A percentile compares a stretch with the other conserved stretches of the same genome.
Evolutionary conservation across 1,140 invertebrate genomes (phyloP).

Genomic region (Neodiprion pinetum): DNA sequence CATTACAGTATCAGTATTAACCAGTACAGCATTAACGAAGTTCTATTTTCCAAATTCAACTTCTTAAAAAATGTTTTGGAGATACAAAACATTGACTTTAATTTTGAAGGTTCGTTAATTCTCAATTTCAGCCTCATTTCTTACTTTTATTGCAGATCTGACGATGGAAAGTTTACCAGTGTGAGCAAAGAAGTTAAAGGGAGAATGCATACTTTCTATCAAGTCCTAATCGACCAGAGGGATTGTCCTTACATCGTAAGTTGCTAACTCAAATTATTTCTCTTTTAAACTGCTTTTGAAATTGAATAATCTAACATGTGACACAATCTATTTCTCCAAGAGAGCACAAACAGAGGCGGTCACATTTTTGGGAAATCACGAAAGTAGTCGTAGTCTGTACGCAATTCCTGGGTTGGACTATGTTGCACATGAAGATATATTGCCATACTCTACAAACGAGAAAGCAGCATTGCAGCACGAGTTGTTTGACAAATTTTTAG

Average conservation of each 20-base stretch:
- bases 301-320: slow-evolving; percentile 12
- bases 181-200: slow-evolving; percentile 90
- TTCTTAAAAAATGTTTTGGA: too few relatives aligned
- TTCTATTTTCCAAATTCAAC: too few relatives aligned
- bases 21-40: too few relatives aligned
- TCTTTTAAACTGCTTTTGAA: too few relatives aligned
- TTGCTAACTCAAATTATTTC: slow-evolving; percentile 31
- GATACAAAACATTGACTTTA: too few relatives aligned
- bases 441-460: slow-evolving; percentile 84
- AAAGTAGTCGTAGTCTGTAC: slow-evolving; percentile 90
- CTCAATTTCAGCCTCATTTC: not conserved
- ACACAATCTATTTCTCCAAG: slow-evolving; percentile 60
- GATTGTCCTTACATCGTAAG: slow-evolving; percentile 96
- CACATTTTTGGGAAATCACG: slow-evolving; percentile 96
- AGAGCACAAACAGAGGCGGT: slow-evolving; percentile 96
- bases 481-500: slow-evolving; percentile 95
- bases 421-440: slow-evolving; percentile 94
- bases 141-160: slow-evolving; percentile 39
- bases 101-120: too few relatives aligned
- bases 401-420: slow-evolving; percentile 96
- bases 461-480: slow-evolving; percentile 90
- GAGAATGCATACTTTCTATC: slow-evolving; percentile 93
- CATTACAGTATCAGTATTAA: too few relatives aligned
- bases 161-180: slow-evolving; percentile 59
- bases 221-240: slow-evolving; percentile 94